These are phyloP conservation scores for Cheilosia pagana DNA, from an alignment of 2,888 invertebrate genomes.

Conservation along the genomic window DNA sequence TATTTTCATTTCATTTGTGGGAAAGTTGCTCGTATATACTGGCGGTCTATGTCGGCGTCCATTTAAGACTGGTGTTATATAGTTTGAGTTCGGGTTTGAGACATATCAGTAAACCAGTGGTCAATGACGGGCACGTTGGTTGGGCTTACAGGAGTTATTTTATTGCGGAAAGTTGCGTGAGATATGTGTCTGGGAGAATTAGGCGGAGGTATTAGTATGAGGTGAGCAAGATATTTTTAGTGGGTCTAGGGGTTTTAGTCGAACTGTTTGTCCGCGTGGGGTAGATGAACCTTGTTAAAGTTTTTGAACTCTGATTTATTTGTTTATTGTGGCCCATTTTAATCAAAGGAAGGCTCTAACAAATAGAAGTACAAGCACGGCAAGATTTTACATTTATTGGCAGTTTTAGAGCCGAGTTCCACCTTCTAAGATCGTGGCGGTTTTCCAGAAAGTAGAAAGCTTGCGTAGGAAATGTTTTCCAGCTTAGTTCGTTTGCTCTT, in stretches of 20 bases:
- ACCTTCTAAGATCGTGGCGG: too few species aligned
- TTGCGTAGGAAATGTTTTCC: too few species aligned
- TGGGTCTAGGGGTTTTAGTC: background rate
- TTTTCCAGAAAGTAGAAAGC: too few species aligned
- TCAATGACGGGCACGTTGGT: slow-evolving; percentile 8
- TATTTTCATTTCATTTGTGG: slow-evolving; percentile 53
- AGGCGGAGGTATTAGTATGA: background rate
- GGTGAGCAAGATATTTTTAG: background rate
- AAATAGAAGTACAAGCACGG: too few species aligned
- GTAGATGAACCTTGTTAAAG: background rate
- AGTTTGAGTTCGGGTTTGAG: slow-evolving; percentile 13
- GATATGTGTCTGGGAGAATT: slow-evolving; percentile 47
- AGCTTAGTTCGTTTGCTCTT: too few species aligned
- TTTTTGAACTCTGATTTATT: too few species aligned
- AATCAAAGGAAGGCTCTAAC: too few species aligned
- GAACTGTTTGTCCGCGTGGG: background rate
- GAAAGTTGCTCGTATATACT: slow-evolving; percentile 42
- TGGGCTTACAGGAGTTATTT: slow-evolving; percentile 1
- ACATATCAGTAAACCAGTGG: slow-evolving; percentile 24
- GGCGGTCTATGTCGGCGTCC: slow-evolving; percentile 28
- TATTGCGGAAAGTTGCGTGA: slow-evolving; percentile 35
- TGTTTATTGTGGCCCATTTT: background rate
- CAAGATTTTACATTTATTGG: too few species aligned
- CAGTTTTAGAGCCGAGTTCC: too few species aligned
- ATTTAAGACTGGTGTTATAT: slow-evolving; percentile 37